A percentile compares a stretch with the other conserved stretches of the same genome.
Conservation (phyloP, 2,113 vertebrate genomes). For the Hystrix brachyura region DNA sequence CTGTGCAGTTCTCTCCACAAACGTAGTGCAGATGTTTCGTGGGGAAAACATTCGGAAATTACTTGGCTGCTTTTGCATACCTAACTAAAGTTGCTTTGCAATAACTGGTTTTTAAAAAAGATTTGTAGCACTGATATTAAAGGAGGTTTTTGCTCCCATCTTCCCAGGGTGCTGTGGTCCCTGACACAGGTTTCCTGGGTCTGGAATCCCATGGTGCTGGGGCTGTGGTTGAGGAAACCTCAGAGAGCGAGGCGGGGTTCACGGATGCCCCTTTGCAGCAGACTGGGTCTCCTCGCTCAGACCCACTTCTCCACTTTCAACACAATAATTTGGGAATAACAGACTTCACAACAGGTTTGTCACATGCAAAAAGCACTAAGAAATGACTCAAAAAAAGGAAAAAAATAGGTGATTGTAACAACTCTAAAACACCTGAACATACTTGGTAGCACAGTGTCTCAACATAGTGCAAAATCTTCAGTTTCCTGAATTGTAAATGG, state of each 20-base stretch:
- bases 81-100: neutral
- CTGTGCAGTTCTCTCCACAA: neutral
- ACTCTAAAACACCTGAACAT: neutral
- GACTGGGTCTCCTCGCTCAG: neutral
- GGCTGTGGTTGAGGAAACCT: neutral
- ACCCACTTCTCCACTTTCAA: neutral
- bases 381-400: neutral
- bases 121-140: neutral
- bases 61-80: neutral
- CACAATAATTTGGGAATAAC: neutral
- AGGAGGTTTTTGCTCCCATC: neutral
- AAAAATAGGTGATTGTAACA: conserved; percentile 14
- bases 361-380: neutral
- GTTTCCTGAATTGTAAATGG: neutral
- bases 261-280: neutral
- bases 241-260: neutral
- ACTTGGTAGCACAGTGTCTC: conserved; percentile 3
- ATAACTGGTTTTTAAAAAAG: neutral
- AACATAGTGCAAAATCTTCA: neutral
- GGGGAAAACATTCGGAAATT: neutral
- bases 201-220: neutral
- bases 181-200: neutral
- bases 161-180: neutral
- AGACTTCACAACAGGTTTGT: conserved; percentile 28
- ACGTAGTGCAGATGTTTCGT: neutral